Base-by-base conservation (phyloP, 2,113 vertebrate species). In the Bubo blakistoni region DNA sequence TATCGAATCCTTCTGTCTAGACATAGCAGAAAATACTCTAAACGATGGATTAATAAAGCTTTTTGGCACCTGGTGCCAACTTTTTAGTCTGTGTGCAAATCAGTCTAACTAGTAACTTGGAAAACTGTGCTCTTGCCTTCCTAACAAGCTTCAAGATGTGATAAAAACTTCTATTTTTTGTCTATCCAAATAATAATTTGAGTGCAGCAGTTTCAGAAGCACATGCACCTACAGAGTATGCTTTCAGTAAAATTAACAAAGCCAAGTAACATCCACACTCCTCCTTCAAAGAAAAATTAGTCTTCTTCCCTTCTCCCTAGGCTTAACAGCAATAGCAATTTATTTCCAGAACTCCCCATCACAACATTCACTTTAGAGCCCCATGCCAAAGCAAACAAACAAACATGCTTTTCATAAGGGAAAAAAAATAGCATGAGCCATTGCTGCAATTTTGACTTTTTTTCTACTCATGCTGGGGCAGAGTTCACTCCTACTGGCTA, bases 191-290 rank as follows among this genome's bases (percentile, higher is more conserved):
- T 36, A 57, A 34, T 30, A 83, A 55, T 22, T 51, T 58, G 34
- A 91, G 16, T 1, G 0, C 9, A 81, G 85, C 71, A 83, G 49
- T 54, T 80, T 36, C 86, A 86, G 49, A 87, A 90, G 24, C 8
- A 38, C 2, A 9, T 10, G n/a, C 6, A 78, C 8, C 74, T 61
- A 40, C 34, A 69, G 30, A 47, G 29, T 6, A 82, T 0, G 1
- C 27, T 82, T 90, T 40, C 70, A 82, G 21, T 30, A 85, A 58
- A 81, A 86, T 70, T 25, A 82, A 90, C 17, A 59, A 84, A 78
- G 34, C 27, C 32, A 52, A 81, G 8, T 78, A 85, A 69, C 9
- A 67, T 17, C 18, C 49, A 58, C 16, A 13, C 8, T n/a, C 30
- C 25, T 54, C 70, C 73, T 57, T 24, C 22, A 67, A 86, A 88